Evolutionary conservation across 37 sponge, comb jelly and placozoan genomes (phyloP), one percentile per base, ranked within the genome.

Genomic region (Geodia barretti): DNA sequence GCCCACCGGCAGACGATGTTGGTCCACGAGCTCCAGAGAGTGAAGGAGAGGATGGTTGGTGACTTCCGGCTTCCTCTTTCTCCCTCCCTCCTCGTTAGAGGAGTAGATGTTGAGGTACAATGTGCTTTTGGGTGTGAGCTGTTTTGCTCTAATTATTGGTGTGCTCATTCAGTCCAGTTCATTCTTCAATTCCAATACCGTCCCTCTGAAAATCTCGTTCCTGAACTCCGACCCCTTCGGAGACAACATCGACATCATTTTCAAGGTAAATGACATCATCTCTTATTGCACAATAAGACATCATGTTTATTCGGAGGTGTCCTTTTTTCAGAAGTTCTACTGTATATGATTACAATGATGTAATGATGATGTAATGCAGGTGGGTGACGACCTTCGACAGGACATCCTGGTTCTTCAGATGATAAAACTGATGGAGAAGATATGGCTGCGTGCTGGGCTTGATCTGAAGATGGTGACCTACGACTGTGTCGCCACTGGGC

Each of bases 371-470:
- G n/a, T n/a, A n/a, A n/a, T n/a, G 28, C 73, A 94, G 92, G 92
- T 86, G 19, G 95, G 95, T n/a, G 95, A 94, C 82, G 91, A 94
- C 68, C 82, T 94, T 30, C 84, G 91, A 0, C 95, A 94, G 72
- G 95, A 94, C 61, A 87, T 87, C 37, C 58, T 94, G 29, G 82
- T 84, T 4, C 79, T 94, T 14, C 95, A 94, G 66, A 83, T 94
- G 79, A 87, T 94, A 0, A 60, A 75, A 39, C 81, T 94, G 36
- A 90, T 94, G 92, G 92, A 94, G 36, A 85, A 90, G 60, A 76
- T 94, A 7, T 94, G 95, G 95, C 59, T 83, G 60, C 87, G 81
- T 67, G 91, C 88, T 43, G 91, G 92, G 5, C 74, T 94, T 25
- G 95, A 94, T 77, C 88, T 94, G 25, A 86, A 84, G 70, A 86